Conservation (phyloP, 2,888 invertebrate species). For the Cyclophora punctaria region DNA sequence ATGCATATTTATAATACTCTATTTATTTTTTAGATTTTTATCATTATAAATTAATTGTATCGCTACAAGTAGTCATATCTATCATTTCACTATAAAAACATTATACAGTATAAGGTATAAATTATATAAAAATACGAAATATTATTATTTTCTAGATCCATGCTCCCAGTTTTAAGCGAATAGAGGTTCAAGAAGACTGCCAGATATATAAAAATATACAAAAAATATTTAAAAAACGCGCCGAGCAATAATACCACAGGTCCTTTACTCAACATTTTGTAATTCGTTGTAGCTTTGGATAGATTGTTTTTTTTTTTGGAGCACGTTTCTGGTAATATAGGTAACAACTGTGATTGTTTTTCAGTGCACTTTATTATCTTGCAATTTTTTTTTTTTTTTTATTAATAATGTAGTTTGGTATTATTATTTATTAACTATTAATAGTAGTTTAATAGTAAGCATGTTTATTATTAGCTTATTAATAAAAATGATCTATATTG, state of each 20-base stretch:
- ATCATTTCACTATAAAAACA: not conserved
- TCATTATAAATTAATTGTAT: no score
- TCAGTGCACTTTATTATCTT: slow-evolving; percentile 2
- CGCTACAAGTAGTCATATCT: no score
- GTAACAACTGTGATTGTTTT: slow-evolving; percentile 1
- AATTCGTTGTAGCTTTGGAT: slow-evolving; percentile 30
- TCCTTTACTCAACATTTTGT: slow-evolving; percentile 30
- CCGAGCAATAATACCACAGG: no score
- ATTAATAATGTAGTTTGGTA: no score
- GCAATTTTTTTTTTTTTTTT: not conserved
- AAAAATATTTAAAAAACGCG: slow-evolving; percentile 20
- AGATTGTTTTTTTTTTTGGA: slow-evolving; percentile 14
- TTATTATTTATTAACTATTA: no score
- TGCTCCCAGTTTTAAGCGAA: slow-evolving; percentile 88
- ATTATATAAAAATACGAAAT: slow-evolving; percentile 7
- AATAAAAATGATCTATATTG: no score
- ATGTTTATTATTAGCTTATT: no score
- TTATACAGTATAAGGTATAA: not conserved
- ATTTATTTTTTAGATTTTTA: no score
- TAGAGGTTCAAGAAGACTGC: slow-evolving; percentile 76
- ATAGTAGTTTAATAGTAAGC: no score
- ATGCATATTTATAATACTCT: no score
- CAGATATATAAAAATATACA: slow-evolving; percentile 36
- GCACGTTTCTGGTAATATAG: slow-evolving; percentile 3
- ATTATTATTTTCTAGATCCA: slow-evolving; percentile 76